phyloP scores from a whole-genome alignment of 2,113 vertebrate genomes.

The Glaucomys volans region DNA sequence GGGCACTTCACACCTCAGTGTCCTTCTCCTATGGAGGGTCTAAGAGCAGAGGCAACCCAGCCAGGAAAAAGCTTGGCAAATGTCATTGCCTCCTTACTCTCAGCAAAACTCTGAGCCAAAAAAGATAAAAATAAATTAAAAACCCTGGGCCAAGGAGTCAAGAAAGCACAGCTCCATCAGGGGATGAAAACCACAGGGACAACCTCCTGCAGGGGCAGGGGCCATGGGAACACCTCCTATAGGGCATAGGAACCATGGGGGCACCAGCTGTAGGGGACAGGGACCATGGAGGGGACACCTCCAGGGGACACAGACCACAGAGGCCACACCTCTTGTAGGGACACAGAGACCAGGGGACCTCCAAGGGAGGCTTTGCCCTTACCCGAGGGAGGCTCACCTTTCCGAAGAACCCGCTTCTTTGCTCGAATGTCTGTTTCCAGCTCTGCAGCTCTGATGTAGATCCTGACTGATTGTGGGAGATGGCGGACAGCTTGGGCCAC shows the following conservation, averaged over 20 bases:
- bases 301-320: too few species aligned
- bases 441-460: slow-evolving; percentile 98
- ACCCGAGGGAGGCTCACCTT: slow-evolving; percentile 88
- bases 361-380: slow-evolving; percentile 89
- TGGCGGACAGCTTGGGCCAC: slow-evolving; percentile 98
- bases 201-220: too few species aligned
- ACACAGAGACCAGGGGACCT: too few species aligned
- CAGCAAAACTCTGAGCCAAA: not conserved
- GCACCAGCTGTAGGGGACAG: too few species aligned
- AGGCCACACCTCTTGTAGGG: too few species aligned
- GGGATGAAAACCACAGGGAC: not conserved
- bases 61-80: not conserved
- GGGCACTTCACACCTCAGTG: not conserved
- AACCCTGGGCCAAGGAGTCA: not conserved
- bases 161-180: too few species aligned
- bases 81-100: not conserved
- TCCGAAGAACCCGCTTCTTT: slow-evolving; percentile 97
- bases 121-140: too few species aligned
- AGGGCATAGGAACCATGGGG: too few species aligned
- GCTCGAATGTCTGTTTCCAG: slow-evolving; percentile 97
- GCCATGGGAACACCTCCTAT: too few species aligned
- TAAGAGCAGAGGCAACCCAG: not conserved
- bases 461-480: slow-evolving; percentile 96
- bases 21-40: not conserved
- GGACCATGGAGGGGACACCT: too few species aligned